These are phyloP conservation scores for Urocyon cinereoargenteus DNA, from an alignment of 2,797 vertebrate species.

Conservation along the genomic window DNA sequence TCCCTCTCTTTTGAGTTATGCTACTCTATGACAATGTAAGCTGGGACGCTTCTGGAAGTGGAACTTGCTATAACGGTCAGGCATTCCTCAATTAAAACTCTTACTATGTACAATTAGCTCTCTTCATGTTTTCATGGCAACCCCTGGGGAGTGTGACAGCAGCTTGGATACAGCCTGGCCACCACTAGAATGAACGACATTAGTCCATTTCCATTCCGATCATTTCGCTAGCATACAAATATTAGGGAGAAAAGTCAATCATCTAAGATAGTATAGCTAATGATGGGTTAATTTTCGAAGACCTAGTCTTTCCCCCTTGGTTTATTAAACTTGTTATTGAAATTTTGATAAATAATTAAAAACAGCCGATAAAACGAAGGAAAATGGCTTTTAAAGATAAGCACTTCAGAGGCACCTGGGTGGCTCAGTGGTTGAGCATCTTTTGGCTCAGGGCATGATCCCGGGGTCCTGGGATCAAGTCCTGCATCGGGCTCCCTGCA, in stretches of 20 bases:
- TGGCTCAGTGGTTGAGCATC: no score
- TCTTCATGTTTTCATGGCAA: conserved; percentile 72
- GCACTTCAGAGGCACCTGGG: not conserved
- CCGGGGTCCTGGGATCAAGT: no score
- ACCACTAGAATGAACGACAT: not conserved
- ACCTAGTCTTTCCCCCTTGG: not conserved
- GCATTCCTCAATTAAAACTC: conserved; percentile 85
- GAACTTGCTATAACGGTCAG: conserved; percentile 86
- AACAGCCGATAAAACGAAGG: not conserved
- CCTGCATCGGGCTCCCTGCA: no score
- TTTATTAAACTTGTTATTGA: conserved; percentile 35
- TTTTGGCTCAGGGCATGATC: no score
- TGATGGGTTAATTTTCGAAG: not conserved
- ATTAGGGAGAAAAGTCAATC: not conserved
- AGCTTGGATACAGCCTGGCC: not conserved
- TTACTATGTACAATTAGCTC: conserved; percentile 84
- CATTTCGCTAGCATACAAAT: not conserved
- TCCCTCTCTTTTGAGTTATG: conserved; percentile 78
- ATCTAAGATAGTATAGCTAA: not conserved
- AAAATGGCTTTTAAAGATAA: not conserved
- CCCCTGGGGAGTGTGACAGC: conserved; percentile 31
- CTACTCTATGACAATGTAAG: conserved; percentile 83
- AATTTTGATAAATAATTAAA: conserved; percentile 37
- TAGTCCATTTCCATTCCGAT: not conserved
- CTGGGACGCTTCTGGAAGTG: conserved; percentile 85